A percentile compares a stretch with the other conserved stretches of the same genome.
These are phyloP conservation scores for Pseudoips prasinana DNA, from an alignment of 2,888 invertebrate species.

Conservation along the genomic window DNA sequence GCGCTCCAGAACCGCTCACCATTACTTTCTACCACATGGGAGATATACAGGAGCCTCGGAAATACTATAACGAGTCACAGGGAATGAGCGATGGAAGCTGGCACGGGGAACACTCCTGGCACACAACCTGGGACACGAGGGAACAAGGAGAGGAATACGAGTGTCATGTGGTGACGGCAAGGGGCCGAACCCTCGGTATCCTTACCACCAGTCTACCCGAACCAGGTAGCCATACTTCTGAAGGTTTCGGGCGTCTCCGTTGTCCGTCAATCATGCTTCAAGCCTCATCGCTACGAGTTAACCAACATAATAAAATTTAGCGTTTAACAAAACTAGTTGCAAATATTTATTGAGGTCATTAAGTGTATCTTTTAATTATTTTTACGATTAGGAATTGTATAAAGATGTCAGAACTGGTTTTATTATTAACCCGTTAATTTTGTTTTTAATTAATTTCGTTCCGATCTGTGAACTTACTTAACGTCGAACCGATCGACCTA, in stretches of 20 bases:
- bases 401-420: no score
- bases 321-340: neutral
- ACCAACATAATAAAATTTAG: neutral
- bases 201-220: conserved; percentile 58
- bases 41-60: conserved; percentile 43
- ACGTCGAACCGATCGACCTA: no score
- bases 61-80: conserved; percentile 49
- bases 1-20: conserved; percentile 63
- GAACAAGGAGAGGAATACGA: conserved; percentile 51
- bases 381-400: no score
- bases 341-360: no score
- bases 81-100: conserved; percentile 53
- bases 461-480: no score
- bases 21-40: conserved; percentile 63
- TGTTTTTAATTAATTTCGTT: no score
- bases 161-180: conserved; percentile 61
- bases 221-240: conserved; percentile 31
- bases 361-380: no score
- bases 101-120: conserved; percentile 57
- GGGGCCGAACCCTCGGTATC: conserved; percentile 60
- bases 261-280: conserved; percentile 25
- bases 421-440: no score
- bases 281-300: conserved; percentile 6
- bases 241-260: conserved; percentile 24
- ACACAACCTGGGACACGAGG: conserved; percentile 55